Percentiles rank a stretch among this genome's conserved stretches.
These are phyloP conservation scores for Mythimna impura DNA, from an alignment of 2,888 invertebrate species.

Conservation along the genomic window DNA sequence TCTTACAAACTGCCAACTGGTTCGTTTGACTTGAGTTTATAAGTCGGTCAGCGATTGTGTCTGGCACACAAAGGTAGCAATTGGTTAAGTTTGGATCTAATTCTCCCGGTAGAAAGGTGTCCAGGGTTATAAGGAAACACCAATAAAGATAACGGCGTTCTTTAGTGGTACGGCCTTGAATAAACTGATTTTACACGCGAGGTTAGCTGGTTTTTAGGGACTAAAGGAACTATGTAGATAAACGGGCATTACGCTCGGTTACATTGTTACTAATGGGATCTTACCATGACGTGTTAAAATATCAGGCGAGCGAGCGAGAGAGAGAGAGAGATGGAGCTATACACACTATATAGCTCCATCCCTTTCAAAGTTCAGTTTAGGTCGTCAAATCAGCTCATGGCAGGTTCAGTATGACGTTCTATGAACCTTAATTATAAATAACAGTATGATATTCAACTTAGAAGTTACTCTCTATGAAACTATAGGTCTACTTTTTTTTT, in stretches of 20 bases:
- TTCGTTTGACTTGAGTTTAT: constrained; percentile 73
- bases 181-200: constrained; percentile 43
- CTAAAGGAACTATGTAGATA: neutral
- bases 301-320: no score
- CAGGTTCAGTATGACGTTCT: neutral
- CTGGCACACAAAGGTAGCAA: constrained; percentile 70
- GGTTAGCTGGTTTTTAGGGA: constrained; percentile 9
- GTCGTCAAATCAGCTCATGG: no score
- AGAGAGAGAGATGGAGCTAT: no score
- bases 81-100: constrained; percentile 74
- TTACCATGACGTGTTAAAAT: no score
- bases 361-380: no score
- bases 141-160: constrained; percentile 62
- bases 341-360: no score
- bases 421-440: neutral
- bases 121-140: constrained; percentile 70
- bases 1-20: constrained; percentile 69
- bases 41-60: constrained; percentile 70
- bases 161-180: constrained; percentile 47
- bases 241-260: neutral
- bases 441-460: neutral
- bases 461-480: neutral
- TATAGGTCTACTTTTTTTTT: no score
- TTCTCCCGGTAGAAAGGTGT: constrained; percentile 66
- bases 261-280: neutral